Evolutionary conservation across 2,888 invertebrate species (phyloP), one percentile per base, ranked within the genome.

Genomic region (Atrina japonica): DNA sequence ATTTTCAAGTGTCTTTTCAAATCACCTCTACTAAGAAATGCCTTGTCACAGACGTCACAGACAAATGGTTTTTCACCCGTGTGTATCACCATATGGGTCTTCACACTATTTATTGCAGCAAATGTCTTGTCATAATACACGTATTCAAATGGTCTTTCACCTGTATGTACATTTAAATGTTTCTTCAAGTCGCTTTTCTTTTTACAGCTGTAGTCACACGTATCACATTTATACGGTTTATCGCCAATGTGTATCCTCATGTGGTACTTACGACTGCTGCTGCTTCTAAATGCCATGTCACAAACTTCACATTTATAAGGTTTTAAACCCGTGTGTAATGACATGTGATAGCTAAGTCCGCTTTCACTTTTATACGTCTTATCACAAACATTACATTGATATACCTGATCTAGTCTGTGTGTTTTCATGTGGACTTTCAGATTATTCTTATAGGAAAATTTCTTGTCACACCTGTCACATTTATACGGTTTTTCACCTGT

Each of bases 211-310:
- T 45, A 27, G n/a, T 43, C 14, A 18, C 59, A 59, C 0, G 43
- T 29, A 11, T 59, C 43, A 45, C 59, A 59, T 2, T n/a, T 27
- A 43, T 41, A 59, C 14, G 59, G 59, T 25, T 25, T 45, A 5
- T 59, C 59, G 6, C 59, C 59, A 3, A 43, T 59, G 27, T 59
- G 59, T 43, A 43, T 18, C 59, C 25, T 59, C 59, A 59, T 45
- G 18, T 59, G 59, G 14, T 40, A 23, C 35, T 56, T 56, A 7
- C 30, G 7, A 18, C 23, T 40, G 40, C 40, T 35, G 16, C 35
- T 56, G 0, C 40, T 40, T 23, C 35, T 56, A 35, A 56, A 56
- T 2, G 56, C 23, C 40, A 23, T 35, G 40, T 40, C 56, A 23
- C 56, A 56, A 6, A 56, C 18, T 14, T 56, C 56, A 56, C 56